Evolutionary conservation across 1,140 invertebrate species (phyloP).

Genomic region (Cydia pomonella): DNA sequence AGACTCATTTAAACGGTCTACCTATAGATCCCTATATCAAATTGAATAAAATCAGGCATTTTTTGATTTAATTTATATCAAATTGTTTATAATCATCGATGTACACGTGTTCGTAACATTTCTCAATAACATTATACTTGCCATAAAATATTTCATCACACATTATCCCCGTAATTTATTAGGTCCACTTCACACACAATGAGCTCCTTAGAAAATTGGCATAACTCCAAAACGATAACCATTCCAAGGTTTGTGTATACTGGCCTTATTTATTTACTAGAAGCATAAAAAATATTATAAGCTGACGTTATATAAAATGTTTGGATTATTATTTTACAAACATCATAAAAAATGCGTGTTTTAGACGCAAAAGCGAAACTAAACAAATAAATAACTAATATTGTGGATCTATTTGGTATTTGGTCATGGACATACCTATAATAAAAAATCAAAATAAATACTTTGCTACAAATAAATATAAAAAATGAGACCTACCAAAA

Average conservation of each 20-base stretch:
- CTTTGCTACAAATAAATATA: too few species aligned
- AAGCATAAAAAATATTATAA: conserved; percentile 7
- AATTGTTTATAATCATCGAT: background rate
- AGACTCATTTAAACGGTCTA: too few species aligned
- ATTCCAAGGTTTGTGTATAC: conserved; percentile 16
- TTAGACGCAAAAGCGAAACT: background rate
- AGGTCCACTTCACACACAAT: conserved; percentile 13
- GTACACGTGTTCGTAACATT: background rate
- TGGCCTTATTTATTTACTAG: conserved; percentile 14
- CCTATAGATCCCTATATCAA: too few species aligned
- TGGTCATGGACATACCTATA: background rate
- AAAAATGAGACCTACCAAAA: too few species aligned
- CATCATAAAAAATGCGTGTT: background rate
- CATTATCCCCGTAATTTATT: conserved; percentile 22
- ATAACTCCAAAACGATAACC: background rate
- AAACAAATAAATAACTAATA: background rate
- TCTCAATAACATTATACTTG: background rate
- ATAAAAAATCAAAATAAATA: too few species aligned
- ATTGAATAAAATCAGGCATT: too few species aligned
- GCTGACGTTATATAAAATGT: background rate
- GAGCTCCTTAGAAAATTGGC: background rate
- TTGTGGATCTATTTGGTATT: background rate
- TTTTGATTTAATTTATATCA: too few species aligned
- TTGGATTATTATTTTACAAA: background rate
- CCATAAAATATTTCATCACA: conserved; percentile 18